Conservation (phyloP, 2,888 invertebrate species). For the Agrochola litura region DNA sequence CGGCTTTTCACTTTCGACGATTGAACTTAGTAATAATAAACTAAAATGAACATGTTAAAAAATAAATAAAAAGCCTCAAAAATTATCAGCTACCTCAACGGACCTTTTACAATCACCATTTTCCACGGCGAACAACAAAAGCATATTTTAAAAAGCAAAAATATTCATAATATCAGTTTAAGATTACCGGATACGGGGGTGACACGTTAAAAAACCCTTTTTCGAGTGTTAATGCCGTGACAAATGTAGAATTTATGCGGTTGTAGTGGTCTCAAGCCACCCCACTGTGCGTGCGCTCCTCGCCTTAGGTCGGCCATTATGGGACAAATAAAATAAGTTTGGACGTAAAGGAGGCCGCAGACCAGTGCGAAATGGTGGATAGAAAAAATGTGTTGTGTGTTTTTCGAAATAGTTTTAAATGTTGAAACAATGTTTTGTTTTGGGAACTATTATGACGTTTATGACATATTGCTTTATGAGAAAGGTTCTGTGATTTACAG, state of each 20-base stretch:
- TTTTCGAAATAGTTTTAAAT: slow-evolving; percentile 30
- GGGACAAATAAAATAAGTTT: slow-evolving; percentile 69
- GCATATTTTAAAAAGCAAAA: slow-evolving; percentile 77
- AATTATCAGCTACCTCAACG: slow-evolving; percentile 52
- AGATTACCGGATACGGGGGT: slow-evolving; percentile 88
- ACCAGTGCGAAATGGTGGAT: slow-evolving; percentile 58
- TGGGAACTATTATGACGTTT: slow-evolving; percentile 48
- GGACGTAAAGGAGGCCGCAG: slow-evolving; percentile 60
- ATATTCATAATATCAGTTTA: slow-evolving; percentile 77
- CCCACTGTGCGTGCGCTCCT: slow-evolving; percentile 82
- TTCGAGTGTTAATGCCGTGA: slow-evolving; percentile 90
- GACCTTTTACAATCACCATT: slow-evolving; percentile 52
- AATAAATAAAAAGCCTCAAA: slow-evolving; percentile 27
- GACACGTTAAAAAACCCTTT: slow-evolving; percentile 89
- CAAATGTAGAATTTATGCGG: slow-evolving; percentile 90
- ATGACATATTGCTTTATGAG: slow-evolving; percentile 44
- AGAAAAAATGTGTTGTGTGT: slow-evolving; percentile 47
- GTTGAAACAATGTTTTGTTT: slow-evolving; percentile 52
- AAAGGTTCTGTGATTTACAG: slow-evolving; percentile 36
- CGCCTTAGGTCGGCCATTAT: slow-evolving; percentile 73
- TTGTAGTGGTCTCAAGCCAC: slow-evolving; percentile 79
- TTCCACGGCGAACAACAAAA: slow-evolving; percentile 82
- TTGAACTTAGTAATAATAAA: slow-evolving; percentile 9
- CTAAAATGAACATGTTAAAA: not conserved
- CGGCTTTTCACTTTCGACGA: slow-evolving; percentile 12